Percentiles rank a stretch among this genome's conserved stretches.
These are phyloP conservation scores for Chrysolina americana DNA, from an alignment of 2,888 invertebrate species.

Conservation along the genomic window DNA sequence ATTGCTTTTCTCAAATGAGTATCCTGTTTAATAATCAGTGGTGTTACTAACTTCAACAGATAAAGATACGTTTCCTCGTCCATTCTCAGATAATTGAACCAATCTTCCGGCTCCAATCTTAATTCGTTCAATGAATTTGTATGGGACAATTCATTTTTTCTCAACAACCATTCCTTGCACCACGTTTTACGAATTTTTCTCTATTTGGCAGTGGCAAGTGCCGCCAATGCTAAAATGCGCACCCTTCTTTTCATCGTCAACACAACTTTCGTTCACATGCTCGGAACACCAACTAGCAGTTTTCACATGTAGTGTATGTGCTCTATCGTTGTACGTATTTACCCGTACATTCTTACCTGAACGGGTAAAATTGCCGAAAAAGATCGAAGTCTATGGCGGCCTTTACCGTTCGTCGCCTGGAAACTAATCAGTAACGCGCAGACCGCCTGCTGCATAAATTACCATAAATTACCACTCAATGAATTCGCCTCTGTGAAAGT, in stretches of 20 bases:
- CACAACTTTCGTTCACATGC: not conserved
- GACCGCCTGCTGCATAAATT: too few species aligned
- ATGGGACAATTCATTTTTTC: constrained; percentile 26
- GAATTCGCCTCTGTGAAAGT: too few species aligned
- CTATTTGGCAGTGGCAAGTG: not conserved
- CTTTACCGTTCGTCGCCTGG: too few species aligned
- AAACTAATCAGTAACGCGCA: too few species aligned
- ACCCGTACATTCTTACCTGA: not conserved
- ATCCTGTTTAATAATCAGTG: constrained; percentile 47
- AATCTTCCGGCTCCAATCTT: constrained; percentile 46
- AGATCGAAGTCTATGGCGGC: too few species aligned
- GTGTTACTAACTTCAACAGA: constrained; percentile 43
- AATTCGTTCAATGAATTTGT: constrained; percentile 39
- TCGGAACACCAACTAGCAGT: not conserved
- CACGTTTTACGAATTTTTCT: not conserved
- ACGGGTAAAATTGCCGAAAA: too few species aligned
- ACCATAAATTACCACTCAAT: too few species aligned
- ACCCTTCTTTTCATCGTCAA: constrained; percentile 1
- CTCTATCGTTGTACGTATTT: not conserved
- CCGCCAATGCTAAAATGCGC: not conserved
- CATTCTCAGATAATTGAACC: constrained; percentile 54
- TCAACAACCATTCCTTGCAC: constrained; percentile 1
- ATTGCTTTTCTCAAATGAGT: constrained; percentile 53
- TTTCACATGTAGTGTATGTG: not conserved
- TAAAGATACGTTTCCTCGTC: constrained; percentile 45